These are phyloP conservation scores for Zaprionus tsacasi DNA, from an alignment of 1,140 invertebrate genomes.

Conservation along the genomic window DNA sequence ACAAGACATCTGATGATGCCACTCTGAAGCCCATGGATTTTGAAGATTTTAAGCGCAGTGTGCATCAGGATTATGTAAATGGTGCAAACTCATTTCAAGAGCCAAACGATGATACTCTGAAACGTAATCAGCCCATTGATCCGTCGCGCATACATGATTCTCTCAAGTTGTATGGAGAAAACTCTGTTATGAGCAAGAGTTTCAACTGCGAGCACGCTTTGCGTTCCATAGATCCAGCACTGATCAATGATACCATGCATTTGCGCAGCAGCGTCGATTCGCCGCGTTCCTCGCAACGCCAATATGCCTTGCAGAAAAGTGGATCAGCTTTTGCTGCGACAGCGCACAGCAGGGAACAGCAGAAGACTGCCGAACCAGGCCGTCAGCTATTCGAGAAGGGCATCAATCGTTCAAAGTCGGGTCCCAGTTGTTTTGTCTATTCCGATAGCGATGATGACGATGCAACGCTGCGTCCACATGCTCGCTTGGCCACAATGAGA, in stretches of 20 bases:
- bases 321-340: slow-evolving; percentile 76
- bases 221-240: slow-evolving; percentile 75
- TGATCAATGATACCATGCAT: slow-evolving; percentile 80
- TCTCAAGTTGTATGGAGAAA: slow-evolving; percentile 84
- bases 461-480: slow-evolving; percentile 54
- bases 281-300: slow-evolving; percentile 63
- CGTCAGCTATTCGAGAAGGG: slow-evolving; percentile 83
- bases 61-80: slow-evolving; percentile 80
- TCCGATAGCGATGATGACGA: slow-evolving; percentile 80
- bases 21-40: slow-evolving; percentile 83
- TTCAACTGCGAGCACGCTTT: slow-evolving; percentile 81
- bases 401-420: slow-evolving; percentile 88
- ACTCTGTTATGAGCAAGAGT: slow-evolving; percentile 83
- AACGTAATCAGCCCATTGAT: slow-evolving; percentile 85
- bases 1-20: slow-evolving; percentile 69
- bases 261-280: slow-evolving; percentile 64
- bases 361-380: slow-evolving; percentile 62
- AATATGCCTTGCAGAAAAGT: slow-evolving; percentile 84
- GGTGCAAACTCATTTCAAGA: slow-evolving; percentile 80
- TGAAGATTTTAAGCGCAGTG: slow-evolving; percentile 82
- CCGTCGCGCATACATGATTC: slow-evolving; percentile 84
- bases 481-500: slow-evolving; percentile 64
- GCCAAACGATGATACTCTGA: slow-evolving; percentile 82
- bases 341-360: slow-evolving; percentile 49
- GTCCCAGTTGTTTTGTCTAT: slow-evolving; percentile 88